These are phyloP conservation scores for Isurus oxyrinchus DNA, from an alignment of 2,113 vertebrate genomes.

Conservation along the genomic window DNA sequence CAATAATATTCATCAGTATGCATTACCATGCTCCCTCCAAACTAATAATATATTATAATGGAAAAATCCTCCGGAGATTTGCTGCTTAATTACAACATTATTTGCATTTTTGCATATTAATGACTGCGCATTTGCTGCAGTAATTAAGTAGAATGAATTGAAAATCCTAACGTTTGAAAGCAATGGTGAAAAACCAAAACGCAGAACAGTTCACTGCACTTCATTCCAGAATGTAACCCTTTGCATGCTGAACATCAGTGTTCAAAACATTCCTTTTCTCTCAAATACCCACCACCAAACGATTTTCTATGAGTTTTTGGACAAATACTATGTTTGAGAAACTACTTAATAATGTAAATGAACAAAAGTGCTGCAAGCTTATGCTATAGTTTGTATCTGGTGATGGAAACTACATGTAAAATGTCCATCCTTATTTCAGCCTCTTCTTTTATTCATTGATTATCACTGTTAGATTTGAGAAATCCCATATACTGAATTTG, in stretches of 20 bases:
- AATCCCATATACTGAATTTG: background rate
- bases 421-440: background rate
- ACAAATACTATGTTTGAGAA: background rate
- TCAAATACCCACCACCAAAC: background rate
- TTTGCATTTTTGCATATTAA: conserved; percentile 71
- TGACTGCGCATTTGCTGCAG: conserved; percentile 54
- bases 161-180: conserved; percentile 30
- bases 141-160: conserved; percentile 41
- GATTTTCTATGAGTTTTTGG: background rate
- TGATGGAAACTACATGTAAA: background rate
- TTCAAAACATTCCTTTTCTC: background rate
- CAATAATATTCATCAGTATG: conserved; percentile 36
- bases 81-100: conserved; percentile 56
- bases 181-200: conserved; percentile 25
- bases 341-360: background rate
- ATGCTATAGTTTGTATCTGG: background rate
- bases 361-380: background rate
- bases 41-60: conserved; percentile 49
- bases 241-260: background rate
- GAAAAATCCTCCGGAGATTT: conserved; percentile 55
- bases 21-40: conserved; percentile 47
- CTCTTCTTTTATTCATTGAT: background rate
- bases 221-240: conserved; percentile 17
- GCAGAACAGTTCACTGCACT: conserved; percentile 18
- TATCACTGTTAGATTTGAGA: background rate